Conservation (phyloP, 2,888 invertebrate genomes). For the Adela reaumurella region DNA sequence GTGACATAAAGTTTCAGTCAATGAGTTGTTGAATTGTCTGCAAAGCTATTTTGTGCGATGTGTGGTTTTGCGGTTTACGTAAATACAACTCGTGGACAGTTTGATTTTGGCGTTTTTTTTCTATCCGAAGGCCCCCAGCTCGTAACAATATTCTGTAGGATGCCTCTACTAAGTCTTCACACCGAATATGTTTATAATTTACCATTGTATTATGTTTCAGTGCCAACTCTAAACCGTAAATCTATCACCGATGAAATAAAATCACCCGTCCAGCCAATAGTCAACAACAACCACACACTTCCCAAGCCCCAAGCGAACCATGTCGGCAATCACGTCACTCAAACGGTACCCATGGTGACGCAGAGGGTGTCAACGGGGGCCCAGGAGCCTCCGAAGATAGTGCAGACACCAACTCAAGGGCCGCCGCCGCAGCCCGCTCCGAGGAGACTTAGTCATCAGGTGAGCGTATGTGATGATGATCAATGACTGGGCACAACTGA, state of each 20-base stretch:
- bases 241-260: slow-evolving; percentile 45
- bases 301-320: slow-evolving; percentile 9
- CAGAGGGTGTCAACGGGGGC: slow-evolving; percentile 13
- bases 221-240: slow-evolving; percentile 32
- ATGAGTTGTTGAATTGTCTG: no score
- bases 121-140: no score
- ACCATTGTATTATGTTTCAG: slow-evolving; percentile 15
- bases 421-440: slow-evolving; percentile 48
- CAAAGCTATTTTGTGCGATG: no score
- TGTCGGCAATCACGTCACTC: slow-evolving; percentile 11
- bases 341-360: slow-evolving; percentile 12
- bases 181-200: no score
- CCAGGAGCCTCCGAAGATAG: slow-evolving; percentile 15
- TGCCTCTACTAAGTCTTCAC: no score
- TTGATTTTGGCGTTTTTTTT: no score
- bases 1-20: no score
- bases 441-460: slow-evolving; percentile 45
- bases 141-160: no score
- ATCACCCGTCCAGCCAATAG: slow-evolving; percentile 37
- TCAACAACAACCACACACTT: slow-evolving; percentile 19
- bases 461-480: no score
- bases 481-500: no score
- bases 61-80: no score
- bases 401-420: slow-evolving; percentile 15
- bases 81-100: no score